Conservation (phyloP, 1,140 invertebrate species). For the Nylanderia fulva region DNA sequence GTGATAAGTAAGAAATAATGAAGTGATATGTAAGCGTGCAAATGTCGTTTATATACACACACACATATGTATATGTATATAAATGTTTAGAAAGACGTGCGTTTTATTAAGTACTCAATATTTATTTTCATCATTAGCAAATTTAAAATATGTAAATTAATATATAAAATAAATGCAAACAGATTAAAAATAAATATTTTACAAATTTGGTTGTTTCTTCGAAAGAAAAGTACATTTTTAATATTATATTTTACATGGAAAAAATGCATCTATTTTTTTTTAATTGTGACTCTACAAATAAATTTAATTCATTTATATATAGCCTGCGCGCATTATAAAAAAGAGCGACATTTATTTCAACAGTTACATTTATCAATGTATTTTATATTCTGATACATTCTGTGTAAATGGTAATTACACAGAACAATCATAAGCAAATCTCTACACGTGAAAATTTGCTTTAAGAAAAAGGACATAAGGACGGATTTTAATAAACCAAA, state of each 20-base stretch:
- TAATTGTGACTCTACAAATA: not conserved
- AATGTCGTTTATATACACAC: conserved; percentile 1
- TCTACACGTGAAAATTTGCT: not conserved
- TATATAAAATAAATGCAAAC: no score
- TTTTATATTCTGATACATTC: not conserved
- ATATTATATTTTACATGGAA: not conserved
- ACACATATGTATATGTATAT: no score
- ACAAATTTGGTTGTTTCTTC: not conserved
- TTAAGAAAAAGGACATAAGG: not conserved
- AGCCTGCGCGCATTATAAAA: not conserved
- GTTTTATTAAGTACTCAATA: not conserved
- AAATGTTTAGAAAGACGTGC: conserved; percentile 19
- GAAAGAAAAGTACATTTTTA: not conserved
- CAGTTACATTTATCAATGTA: not conserved
- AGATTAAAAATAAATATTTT: not conserved
- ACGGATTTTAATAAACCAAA: not conserved
- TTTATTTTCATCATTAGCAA: not conserved
- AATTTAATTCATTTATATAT: not conserved
- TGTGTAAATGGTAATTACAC: not conserved
- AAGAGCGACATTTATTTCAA: not conserved
- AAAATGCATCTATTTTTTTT: conserved; percentile 7
- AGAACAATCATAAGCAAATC: not conserved
- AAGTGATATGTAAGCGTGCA: conserved; percentile 38
- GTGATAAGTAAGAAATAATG: not conserved
- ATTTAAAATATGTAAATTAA: conserved; percentile 26